These are phyloP conservation scores for Nysson spinosus DNA, from an alignment of 2,888 invertebrate species.

Conservation along the genomic window DNA sequence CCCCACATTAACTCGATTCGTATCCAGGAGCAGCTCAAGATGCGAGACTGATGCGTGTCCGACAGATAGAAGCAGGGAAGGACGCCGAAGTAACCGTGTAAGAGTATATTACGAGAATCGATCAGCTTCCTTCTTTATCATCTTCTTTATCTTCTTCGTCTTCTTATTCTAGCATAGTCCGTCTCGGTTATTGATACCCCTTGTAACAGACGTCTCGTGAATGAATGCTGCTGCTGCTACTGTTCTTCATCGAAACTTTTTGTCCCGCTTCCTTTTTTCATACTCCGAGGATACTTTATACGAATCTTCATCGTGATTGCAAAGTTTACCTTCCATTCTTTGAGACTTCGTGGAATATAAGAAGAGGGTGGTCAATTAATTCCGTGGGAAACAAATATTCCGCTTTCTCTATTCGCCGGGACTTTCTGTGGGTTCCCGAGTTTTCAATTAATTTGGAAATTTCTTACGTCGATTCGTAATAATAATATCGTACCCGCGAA, in stretches of 20 bases:
- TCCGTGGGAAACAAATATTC: neutral
- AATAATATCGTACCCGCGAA: too few relatives aligned
- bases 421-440: neutral
- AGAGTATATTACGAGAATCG: constrained; percentile 64
- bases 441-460: neutral
- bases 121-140: constrained; percentile 48
- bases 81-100: constrained; percentile 48
- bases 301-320: constrained; percentile 43
- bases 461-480: neutral
- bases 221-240: constrained; percentile 47
- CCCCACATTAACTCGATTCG: constrained; percentile 70
- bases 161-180: constrained; percentile 1
- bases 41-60: constrained; percentile 74
- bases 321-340: constrained; percentile 16
- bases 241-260: constrained; percentile 44
- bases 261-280: constrained; percentile 27
- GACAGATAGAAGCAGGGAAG: constrained; percentile 50
- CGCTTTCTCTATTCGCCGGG: too few relatives aligned
- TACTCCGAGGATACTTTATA: constrained; percentile 30
- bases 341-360: neutral
- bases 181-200: constrained; percentile 17
- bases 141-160: constrained; percentile 29
- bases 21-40: constrained; percentile 59
- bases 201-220: constrained; percentile 36
- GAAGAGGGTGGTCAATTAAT: constrained; percentile 17